A percentile compares a stretch with the other conserved stretches of the same genome.
These are phyloP conservation scores for Channa argus DNA, from an alignment of 2,113 vertebrate species.

Conservation along the genomic window DNA sequence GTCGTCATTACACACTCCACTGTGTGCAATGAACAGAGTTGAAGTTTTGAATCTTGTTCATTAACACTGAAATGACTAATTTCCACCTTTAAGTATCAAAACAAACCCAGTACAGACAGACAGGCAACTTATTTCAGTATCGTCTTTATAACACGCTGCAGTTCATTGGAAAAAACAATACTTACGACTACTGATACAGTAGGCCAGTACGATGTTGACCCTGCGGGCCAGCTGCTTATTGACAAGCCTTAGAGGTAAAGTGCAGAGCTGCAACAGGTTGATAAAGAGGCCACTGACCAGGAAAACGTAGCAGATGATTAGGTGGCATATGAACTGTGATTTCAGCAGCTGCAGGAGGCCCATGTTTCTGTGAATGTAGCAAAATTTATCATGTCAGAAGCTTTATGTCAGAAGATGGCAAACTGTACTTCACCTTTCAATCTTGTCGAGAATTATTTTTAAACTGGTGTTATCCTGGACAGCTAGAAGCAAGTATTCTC, in stretches of 20 bases:
- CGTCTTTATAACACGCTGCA: neutral
- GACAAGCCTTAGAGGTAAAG: slow-evolving; percentile 90
- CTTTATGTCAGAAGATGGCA: too few relatives aligned
- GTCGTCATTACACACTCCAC: too few relatives aligned
- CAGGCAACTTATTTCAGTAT: neutral
- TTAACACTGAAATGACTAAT: neutral
- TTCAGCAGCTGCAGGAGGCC: slow-evolving; percentile 89
- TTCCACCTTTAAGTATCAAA: too few relatives aligned
- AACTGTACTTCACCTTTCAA: too few relatives aligned
- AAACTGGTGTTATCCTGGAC: neutral
- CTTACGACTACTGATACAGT: slow-evolving; percentile 95
- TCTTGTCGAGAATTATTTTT: too few relatives aligned
- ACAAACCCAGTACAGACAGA: neutral
- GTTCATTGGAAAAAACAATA: neutral
- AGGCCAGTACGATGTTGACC: slow-evolving; percentile 93
- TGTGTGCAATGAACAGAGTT: too few relatives aligned
- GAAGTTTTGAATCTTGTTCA: neutral
- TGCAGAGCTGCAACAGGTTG: slow-evolving; percentile 92
- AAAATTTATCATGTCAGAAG: neutral
- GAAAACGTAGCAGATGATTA: slow-evolving; percentile 95
- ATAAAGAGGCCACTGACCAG: slow-evolving; percentile 91
- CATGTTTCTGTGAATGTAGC: slow-evolving; percentile 81
- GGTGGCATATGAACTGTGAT: slow-evolving; percentile 92
- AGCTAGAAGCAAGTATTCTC: neutral
- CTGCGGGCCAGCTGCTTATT: slow-evolving; percentile 91